Evolutionary conservation across 1,140 invertebrate genomes (phyloP).

Genomic region (Hestina assimilis): DNA sequence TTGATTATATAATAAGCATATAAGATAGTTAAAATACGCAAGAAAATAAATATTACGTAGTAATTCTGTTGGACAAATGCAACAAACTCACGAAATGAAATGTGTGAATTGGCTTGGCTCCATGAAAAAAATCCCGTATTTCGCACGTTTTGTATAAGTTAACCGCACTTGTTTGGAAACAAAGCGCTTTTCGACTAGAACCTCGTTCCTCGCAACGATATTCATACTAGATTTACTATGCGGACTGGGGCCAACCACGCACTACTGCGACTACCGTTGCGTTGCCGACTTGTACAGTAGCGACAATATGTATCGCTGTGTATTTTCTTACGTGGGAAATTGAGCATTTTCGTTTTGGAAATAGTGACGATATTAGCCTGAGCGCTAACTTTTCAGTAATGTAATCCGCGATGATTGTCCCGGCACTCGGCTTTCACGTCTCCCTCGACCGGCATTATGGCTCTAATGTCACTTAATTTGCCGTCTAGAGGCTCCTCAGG

Average conservation of each 20-base stretch:
- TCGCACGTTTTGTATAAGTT: conserved; percentile 36
- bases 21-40: not conserved
- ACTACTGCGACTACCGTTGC: conserved; percentile 51
- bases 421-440: conserved; percentile 67
- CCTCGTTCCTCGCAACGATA: conserved; percentile 27
- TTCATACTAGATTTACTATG: conserved; percentile 29
- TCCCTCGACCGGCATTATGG: conserved; percentile 70
- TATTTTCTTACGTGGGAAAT: conserved; percentile 26
- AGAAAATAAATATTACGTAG: not conserved
- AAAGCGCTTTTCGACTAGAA: conserved; percentile 33
- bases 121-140: conserved; percentile 27
- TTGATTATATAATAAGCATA: not conserved
- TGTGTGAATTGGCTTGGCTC: conserved; percentile 17
- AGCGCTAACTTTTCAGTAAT: conserved; percentile 13
- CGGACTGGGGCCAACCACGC: conserved; percentile 32
- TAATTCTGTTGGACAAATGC: conserved; percentile 10
- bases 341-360: conserved; percentile 30
- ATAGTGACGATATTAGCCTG: conserved; percentile 36
- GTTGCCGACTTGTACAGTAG: conserved; percentile 36
- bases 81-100: conserved; percentile 20
- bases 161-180: conserved; percentile 33
- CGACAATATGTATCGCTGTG: conserved; percentile 23
- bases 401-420: conserved; percentile 47
- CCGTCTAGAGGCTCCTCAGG: conserved; percentile 73
- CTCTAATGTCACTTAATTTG: conserved; percentile 77